Evolutionary conservation across 2,113 vertebrate species (phyloP).

Genomic region (Nesogale talazaci): DNA sequence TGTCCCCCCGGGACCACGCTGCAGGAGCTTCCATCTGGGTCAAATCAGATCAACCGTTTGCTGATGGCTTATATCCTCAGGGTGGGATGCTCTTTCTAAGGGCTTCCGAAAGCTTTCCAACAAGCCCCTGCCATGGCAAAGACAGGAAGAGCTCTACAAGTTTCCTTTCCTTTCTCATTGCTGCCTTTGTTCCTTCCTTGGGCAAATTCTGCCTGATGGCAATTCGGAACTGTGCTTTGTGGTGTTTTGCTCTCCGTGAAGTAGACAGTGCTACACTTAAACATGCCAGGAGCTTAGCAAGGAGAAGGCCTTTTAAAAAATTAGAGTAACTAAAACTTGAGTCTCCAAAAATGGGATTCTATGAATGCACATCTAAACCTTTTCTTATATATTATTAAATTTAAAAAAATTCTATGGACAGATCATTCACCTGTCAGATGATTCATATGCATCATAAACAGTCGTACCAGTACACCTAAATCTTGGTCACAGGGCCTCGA

Average conservation of each 20-base stretch:
- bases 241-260: slow-evolving; percentile 13
- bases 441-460: too few species aligned
- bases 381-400: too few species aligned
- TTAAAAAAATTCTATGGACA: too few species aligned
- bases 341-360: slow-evolving; percentile 41
- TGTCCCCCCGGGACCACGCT: slow-evolving; percentile 56
- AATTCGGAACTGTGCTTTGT: slow-evolving; percentile 16
- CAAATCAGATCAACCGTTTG: slow-evolving; percentile 65
- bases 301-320: slow-evolving; percentile 61
- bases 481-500: slow-evolving; percentile 59
- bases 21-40: slow-evolving; percentile 66
- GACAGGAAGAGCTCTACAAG: slow-evolving; percentile 43
- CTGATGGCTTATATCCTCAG: slow-evolving; percentile 34
- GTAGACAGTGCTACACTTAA: slow-evolving; percentile 22
- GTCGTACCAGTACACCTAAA: slow-evolving; percentile 16
- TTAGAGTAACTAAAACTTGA: slow-evolving; percentile 62
- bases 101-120: slow-evolving; percentile 66
- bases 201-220: slow-evolving; percentile 6
- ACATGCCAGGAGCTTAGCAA: slow-evolving; percentile 43
- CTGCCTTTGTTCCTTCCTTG: background rate
- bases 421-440: too few species aligned
- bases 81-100: slow-evolving; percentile 56
- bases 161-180: background rate
- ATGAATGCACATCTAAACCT: background rate
- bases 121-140: slow-evolving; percentile 26